These are phyloP conservation scores for Cladopsammia gracilis DNA, from an alignment of 64 coral and sea anemone species.

Conservation along the genomic window DNA sequence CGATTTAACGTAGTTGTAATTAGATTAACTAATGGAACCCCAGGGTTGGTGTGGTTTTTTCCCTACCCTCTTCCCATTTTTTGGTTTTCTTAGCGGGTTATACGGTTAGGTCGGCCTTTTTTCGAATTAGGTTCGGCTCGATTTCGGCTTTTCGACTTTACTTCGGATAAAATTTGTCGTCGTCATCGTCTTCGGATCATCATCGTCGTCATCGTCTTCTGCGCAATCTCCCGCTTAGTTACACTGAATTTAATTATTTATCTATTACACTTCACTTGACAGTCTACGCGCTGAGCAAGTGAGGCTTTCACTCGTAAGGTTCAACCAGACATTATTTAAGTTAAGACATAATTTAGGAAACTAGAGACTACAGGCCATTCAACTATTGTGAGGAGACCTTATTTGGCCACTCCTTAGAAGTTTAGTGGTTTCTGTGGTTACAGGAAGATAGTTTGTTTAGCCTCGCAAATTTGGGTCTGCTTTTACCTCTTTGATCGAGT, in stretches of 20 bases:
- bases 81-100: neutral
- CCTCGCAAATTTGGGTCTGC: neutral
- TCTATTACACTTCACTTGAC: slow-evolving; percentile 13
- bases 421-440: neutral
- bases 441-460: neutral
- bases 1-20: slow-evolving; percentile 3
- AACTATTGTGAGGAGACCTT: neutral
- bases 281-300: neutral
- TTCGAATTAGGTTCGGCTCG: neutral
- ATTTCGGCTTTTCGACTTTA: neutral
- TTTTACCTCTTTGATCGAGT: neutral
- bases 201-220: neutral
- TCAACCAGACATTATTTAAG: neutral
- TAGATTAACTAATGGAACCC: neutral
- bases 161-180: neutral
- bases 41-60: neutral
- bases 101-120: neutral
- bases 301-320: slow-evolving; percentile 12
- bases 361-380: slow-evolving; percentile 1
- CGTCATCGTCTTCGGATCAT: neutral
- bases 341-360: neutral
- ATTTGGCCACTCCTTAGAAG: slow-evolving; percentile 6
- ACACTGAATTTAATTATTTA: neutral
- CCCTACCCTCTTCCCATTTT: neutral
- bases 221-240: neutral